A percentile compares a stretch with the other conserved stretches of the same genome.
These are phyloP conservation scores for Nephrotoma guestfalica DNA, from an alignment of 2,888 invertebrate genomes.

Conservation along the genomic window DNA sequence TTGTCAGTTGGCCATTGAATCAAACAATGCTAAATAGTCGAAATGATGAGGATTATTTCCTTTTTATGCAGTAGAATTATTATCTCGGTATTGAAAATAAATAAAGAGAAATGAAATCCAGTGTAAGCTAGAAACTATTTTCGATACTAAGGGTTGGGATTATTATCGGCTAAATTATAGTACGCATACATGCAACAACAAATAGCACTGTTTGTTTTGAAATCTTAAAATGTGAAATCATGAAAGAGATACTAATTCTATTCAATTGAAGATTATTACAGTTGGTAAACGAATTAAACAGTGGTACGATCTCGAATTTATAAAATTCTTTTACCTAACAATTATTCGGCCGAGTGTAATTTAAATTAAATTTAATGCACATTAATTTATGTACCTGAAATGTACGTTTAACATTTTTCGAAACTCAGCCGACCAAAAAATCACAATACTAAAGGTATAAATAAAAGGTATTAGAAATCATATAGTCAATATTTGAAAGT, in stretches of 20 bases:
- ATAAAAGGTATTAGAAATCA: background rate
- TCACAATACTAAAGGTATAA: background rate
- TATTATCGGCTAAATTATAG: background rate
- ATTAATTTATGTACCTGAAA: background rate
- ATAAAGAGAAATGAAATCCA: background rate
- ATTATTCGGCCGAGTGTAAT: background rate
- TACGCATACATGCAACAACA: background rate
- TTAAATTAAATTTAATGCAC: background rate
- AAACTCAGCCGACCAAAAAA: background rate
- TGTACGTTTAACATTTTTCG: background rate
- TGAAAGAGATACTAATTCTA: background rate
- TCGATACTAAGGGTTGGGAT: background rate
- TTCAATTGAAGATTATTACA: background rate
- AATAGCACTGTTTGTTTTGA: background rate
- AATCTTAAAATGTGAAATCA: background rate
- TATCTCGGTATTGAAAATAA: background rate
- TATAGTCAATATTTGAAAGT: background rate
- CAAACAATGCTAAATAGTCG: constrained; percentile 10
- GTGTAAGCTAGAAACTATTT: background rate
- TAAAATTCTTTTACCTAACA: background rate
- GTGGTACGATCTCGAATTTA: background rate
- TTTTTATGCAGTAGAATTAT: background rate
- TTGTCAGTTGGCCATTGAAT: constrained; percentile 6
- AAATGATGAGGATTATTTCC: constrained; percentile 11
- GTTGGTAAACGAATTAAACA: background rate